phyloP scores from a whole-genome alignment of 2,888 invertebrate species.

The Bombyx huttoni region DNA sequence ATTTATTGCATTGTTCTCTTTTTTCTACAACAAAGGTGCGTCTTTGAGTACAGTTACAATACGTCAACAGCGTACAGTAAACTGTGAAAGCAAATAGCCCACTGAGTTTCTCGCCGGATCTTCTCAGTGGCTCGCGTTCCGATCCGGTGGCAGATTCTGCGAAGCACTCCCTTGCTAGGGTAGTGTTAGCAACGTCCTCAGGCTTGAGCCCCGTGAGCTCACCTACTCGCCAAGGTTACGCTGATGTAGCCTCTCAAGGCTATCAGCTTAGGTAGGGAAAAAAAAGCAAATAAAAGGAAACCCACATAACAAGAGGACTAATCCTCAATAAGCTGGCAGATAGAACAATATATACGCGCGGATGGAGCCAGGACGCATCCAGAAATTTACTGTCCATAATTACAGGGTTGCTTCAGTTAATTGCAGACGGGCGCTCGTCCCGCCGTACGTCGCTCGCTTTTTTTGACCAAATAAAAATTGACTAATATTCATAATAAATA shows the following conservation, averaged over 20 bases:
- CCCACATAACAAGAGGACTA: slow-evolving; percentile 24
- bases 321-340: slow-evolving; percentile 41
- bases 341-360: slow-evolving; percentile 62
- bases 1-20: no score
- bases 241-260: no score
- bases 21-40: not conserved
- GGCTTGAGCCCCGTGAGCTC: no score
- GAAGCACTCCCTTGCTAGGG: no score
- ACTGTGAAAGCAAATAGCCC: not conserved
- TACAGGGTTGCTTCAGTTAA: slow-evolving; percentile 87
- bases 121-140: no score
- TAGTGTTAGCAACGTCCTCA: no score
- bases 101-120: no score
- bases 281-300: not conserved
- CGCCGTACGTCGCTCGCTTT: slow-evolving; percentile 50
- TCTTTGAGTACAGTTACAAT: not conserved
- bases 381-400: slow-evolving; percentile 89
- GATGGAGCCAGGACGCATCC: slow-evolving; percentile 73
- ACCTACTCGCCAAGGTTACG: no score
- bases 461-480: slow-evolving; percentile 72
- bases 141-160: no score
- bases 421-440: slow-evolving; percentile 75
- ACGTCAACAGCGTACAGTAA: not conserved
- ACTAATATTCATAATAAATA: slow-evolving; percentile 74
- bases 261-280: no score